phyloP scores from a whole-genome alignment of 2,888 invertebrate genomes.

The Dichetophora obliterata region DNA sequence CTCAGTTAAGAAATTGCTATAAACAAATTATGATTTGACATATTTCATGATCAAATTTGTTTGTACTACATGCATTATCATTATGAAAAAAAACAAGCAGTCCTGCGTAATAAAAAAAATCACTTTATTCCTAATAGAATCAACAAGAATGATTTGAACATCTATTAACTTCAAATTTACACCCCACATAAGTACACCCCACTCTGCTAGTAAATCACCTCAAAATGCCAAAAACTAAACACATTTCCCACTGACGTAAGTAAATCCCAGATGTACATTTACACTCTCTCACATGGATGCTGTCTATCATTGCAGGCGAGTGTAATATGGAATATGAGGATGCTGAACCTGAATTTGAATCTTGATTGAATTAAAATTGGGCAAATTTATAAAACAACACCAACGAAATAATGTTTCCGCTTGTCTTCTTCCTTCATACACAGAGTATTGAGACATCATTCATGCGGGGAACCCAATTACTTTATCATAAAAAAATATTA shows the following conservation, averaged over 20 bases:
- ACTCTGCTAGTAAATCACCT: not conserved
- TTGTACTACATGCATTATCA: too few relatives aligned
- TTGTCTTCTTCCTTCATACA: conserved; percentile 60
- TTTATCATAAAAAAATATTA: conserved; percentile 62
- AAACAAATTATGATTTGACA: too few relatives aligned
- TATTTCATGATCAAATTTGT: too few relatives aligned
- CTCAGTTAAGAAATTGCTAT: too few relatives aligned
- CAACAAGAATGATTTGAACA: not conserved
- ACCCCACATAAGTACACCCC: not conserved
- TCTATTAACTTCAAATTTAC: conserved; percentile 9
- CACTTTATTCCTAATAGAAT: not conserved
- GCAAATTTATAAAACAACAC: conserved; percentile 47
- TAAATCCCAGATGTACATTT: not conserved
- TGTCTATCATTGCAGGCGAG: conserved; percentile 2
- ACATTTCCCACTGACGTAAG: not conserved
- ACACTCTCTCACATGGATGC: not conserved
- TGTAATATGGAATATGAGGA: not conserved
- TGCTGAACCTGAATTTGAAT: conserved; percentile 57
- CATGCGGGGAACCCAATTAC: conserved; percentile 62
- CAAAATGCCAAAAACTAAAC: not conserved
- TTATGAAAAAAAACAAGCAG: too few relatives aligned
- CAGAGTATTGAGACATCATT: conserved; percentile 12
- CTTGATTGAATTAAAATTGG: conserved; percentile 61
- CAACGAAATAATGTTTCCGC: conserved; percentile 54
- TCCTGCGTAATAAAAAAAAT: not conserved